Base-by-base conservation (phyloP, 92 coral and sea anemone genomes). In the Phenganax marumi region DNA sequence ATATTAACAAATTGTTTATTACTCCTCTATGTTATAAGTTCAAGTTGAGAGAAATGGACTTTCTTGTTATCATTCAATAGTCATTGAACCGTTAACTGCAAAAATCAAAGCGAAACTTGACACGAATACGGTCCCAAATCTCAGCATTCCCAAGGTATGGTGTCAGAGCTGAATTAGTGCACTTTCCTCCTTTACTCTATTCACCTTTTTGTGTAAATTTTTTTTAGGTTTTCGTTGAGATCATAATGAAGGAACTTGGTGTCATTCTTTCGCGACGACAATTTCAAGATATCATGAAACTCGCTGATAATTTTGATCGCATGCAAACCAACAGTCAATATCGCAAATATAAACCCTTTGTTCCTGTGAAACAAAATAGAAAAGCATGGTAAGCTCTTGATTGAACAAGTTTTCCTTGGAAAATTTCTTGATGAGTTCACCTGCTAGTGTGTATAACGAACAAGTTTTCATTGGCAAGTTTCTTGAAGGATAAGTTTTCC, bases 71-170 rank as follows among this genome's bases (percentile, higher is more conserved):
- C 47, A 52, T 52, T 12, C 70, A 6, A 25, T 64, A 94, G 98
- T 94, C 14, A 84, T 94, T 25, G 91, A 90, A 86, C 98, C 98
- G 16, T 81, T 94, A 47, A 92, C 98, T 50, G 91, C 93, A 11
- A 86, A 89, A 75, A 90, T 91, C 47, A 90, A 90, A 81, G 90
- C 93, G 58, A 90, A 90, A 72, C 87, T 94, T 80, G 92, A 94
- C 85, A 77, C 92, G 21, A 90, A 90, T 63, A 91, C 98, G 47
- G 97, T 97, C 24, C 88, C 97, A 16, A 93, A 92, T 84, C 89
- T 92, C 26, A 94, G 91, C 55, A 90, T 89, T 75, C 98, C 98
- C 9, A 94, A 94, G 97, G 98, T 92, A 87, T 46, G 72, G 5
- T 84, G 52, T 43, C 24, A 25, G 13, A 50, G 62, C 5, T 33